Conservation (phyloP, 2,797 vertebrate species). For the Hirundo rustica region DNA sequence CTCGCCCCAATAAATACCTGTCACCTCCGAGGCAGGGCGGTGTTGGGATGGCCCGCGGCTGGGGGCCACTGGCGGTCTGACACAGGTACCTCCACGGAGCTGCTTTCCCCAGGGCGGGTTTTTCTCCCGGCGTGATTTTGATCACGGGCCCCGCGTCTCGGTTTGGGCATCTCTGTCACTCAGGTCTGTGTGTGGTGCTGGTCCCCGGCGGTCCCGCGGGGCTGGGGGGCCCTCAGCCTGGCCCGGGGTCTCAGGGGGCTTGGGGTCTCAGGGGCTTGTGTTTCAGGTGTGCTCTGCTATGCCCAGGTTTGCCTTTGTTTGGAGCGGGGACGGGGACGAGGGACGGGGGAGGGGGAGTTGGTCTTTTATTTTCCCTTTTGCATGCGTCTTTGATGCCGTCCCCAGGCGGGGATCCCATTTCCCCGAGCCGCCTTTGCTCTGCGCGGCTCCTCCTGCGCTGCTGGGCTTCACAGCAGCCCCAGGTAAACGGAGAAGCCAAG, state of each 20-base stretch:
- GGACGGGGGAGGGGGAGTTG: background rate
- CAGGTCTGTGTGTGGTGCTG: background rate
- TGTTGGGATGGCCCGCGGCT: rapidly evolving
- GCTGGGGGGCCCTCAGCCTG: background rate
- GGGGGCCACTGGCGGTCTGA: background rate
- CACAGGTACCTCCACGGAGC: background rate
- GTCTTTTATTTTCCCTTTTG: slow-evolving; percentile 29
- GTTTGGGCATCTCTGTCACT: background rate
- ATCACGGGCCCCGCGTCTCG: background rate
- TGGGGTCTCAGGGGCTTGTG: background rate
- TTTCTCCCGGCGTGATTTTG: background rate
- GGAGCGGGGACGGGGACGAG: background rate
- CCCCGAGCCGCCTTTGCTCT: background rate
- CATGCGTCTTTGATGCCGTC: background rate
- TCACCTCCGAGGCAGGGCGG: background rate
- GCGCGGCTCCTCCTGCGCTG: background rate
- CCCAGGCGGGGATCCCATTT: slow-evolving; percentile 58
- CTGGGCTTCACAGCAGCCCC: background rate
- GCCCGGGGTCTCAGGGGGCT: background rate
- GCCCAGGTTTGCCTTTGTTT: slow-evolving; percentile 46
- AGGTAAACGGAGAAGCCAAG: background rate
- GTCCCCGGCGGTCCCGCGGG: background rate
- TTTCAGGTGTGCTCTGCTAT: background rate
- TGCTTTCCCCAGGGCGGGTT: background rate
- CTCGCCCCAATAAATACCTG: slow-evolving; percentile 13